Base-by-base conservation (phyloP, 2,888 invertebrate genomes). In the Cheilosia scutellata region DNA sequence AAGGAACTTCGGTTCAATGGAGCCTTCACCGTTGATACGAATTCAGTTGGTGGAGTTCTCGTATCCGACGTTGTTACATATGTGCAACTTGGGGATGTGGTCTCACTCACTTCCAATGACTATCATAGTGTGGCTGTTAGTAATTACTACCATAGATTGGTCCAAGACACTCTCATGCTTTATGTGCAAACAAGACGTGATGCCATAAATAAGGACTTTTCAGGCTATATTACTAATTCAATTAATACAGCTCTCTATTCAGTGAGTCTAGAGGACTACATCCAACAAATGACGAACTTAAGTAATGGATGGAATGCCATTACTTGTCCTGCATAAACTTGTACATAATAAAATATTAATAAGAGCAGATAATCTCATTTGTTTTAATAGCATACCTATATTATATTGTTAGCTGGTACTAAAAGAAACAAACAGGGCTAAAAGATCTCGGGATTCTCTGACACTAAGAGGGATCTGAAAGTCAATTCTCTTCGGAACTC, bases 91-190 rank as follows among this genome's bases (percentile, higher is more conserved):
- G 89, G 79, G 1, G 88, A 88, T 62, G 65, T 89, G 0, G 42
- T 68, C 6, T 70, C 88, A n/a, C 88, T 88, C 40, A 89, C 88
- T 77, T 89, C 89, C 89, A 88, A 91, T 60, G 55, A 75, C 0
- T 16, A 89, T 20, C 89, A 82, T 90, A 80, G 87, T 58, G 89
- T 89, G 31, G 65, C 88, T 0, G 33, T 72, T 20, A 90, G 90
- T 82, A 86, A 89, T 53, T 88, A 87, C 40, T 37, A 70, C 57
- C 88, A 90, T 27, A 76, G 68, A 1, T 87, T 49, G 7, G 55
- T 72, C 7, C 70, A 82, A 42, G 79, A 89, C 4, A 37, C 87
- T 0, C 0, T 70, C 2, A 49, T 87, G 1, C 49, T 89, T 6
- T 25, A 57, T 57, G 11, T 51, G 0, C 27, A 66, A 40, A 25